A percentile compares a stretch with the other conserved stretches of the same genome.
These are phyloP conservation scores for Pherbina coryleti DNA, from an alignment of 2,888 invertebrate species.

Conservation along the genomic window DNA sequence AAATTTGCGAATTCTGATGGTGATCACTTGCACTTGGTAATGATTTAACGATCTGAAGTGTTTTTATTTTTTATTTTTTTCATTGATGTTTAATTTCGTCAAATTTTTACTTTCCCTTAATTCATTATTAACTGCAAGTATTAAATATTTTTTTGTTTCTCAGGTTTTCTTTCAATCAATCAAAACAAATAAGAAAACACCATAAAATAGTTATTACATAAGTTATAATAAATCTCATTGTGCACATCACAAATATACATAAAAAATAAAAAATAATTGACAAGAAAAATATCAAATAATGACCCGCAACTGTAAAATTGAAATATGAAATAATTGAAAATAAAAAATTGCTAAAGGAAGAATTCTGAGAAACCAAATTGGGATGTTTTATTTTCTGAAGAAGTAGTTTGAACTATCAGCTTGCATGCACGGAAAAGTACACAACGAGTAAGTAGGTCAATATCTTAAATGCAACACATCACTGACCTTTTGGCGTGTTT, in stretches of 20 bases:
- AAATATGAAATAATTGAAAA: background rate
- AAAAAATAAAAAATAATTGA: slow-evolving; percentile 25
- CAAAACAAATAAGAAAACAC: background rate
- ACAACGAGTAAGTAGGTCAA: background rate
- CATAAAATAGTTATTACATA: background rate
- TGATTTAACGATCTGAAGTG: background rate
- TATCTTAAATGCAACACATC: background rate
- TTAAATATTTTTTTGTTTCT: slow-evolving; percentile 27
- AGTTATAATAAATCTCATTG: slow-evolving; percentile 6
- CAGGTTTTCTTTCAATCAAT: slow-evolving; percentile 23
- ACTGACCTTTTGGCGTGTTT: too few relatives aligned
- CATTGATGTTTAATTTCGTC: background rate
- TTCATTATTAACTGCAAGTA: slow-evolving; percentile 36
- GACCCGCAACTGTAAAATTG: slow-evolving; percentile 8
- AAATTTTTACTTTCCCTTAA: background rate
- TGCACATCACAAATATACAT: slow-evolving; percentile 19
- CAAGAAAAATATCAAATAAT: slow-evolving; percentile 38
- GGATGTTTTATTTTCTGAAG: slow-evolving; percentile 9
- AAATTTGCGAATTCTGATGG: slow-evolving; percentile 19
- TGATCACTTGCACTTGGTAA: slow-evolving; percentile 33
- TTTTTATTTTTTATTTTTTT: background rate
- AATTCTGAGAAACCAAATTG: slow-evolving; percentile 39
- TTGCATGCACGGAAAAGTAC: background rate
- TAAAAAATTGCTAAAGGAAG: slow-evolving; percentile 31
- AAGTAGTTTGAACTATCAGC: background rate